Percentiles rank a stretch among this genome's conserved stretches.
phyloP scores from a whole-genome alignment of 1,140 invertebrate species.

The Monochamus saltuarius region DNA sequence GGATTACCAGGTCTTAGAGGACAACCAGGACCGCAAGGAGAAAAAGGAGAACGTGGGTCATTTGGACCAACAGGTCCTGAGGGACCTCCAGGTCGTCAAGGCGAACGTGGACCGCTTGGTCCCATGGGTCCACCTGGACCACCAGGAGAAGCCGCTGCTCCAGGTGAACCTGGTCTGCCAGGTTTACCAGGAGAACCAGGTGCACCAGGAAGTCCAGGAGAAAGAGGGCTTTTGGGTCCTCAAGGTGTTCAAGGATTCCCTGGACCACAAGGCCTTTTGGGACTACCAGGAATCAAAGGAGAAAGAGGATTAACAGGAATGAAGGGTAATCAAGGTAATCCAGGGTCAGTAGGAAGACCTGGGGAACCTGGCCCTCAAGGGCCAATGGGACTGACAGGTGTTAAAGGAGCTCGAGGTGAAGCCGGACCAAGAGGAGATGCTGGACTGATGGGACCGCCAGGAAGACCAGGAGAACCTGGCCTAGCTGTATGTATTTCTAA shows the following conservation, averaged over 20 bases:
- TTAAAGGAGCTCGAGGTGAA: conserved; percentile 75
- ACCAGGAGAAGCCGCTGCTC: conserved; percentile 73
- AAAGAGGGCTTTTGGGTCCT: conserved; percentile 62
- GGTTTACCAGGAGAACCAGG: conserved; percentile 73
- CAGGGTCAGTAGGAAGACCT: conserved; percentile 54
- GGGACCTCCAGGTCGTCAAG: conserved; percentile 60
- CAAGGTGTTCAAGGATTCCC: conserved; percentile 65
- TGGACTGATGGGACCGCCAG: conserved; percentile 71
- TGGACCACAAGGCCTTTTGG: conserved; percentile 66
- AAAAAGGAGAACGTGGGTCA: conserved; percentile 72
- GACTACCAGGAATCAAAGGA: conserved; percentile 71
- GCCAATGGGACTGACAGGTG: conserved; percentile 65
- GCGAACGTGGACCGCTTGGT: conserved; percentile 69
- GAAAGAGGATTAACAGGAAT: conserved; percentile 67
- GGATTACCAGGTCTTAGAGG: conserved; percentile 73
- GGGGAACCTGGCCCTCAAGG: conserved; percentile 65
- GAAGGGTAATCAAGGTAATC: conserved; percentile 73
- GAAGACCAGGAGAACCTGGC: conserved; percentile 71
- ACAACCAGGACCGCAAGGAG: conserved; percentile 62
- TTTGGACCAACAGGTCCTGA: conserved; percentile 63
- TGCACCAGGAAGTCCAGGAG: conserved; percentile 68
- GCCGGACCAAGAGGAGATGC: conserved; percentile 71
- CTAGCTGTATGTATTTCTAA: conserved; percentile 56
- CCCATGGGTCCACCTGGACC: conserved; percentile 67
- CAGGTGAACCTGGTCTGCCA: conserved; percentile 72